Evolutionary conservation across 1,140 invertebrate genomes (phyloP).

Genomic region (Pseudomyrmex flavicornis): DNA sequence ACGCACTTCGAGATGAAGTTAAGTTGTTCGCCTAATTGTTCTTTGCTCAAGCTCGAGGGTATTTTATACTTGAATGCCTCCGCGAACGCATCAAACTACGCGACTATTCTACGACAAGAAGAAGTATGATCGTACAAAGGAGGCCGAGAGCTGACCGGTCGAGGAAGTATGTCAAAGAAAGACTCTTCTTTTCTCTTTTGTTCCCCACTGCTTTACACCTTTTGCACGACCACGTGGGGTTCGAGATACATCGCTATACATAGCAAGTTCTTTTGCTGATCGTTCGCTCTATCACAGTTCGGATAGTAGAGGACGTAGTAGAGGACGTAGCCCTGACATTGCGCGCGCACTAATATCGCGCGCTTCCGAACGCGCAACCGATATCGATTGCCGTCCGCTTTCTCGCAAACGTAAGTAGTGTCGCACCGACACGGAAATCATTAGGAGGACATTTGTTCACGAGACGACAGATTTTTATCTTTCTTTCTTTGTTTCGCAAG

Average conservation of each 20-base stretch:
- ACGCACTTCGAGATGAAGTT: too few species aligned
- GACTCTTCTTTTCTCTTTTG: constrained; percentile 38
- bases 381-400: constrained; percentile 77
- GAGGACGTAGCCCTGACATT: constrained; percentile 81
- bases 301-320: too few species aligned
- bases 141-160: not conserved
- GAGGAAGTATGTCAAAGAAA: constrained; percentile 62
- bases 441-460: too few species aligned
- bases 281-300: not conserved
- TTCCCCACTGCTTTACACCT: not conserved
- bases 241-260: not conserved
- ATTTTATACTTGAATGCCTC: not conserved
- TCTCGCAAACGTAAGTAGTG: not conserved
- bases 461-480: not conserved
- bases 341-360: constrained; percentile 71
- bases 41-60: not conserved
- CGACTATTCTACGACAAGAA: not conserved
- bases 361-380: constrained; percentile 15
- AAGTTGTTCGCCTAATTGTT: too few species aligned
- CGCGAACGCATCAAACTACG: not conserved
- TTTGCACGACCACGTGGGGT: not conserved
- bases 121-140: constrained; percentile 1
- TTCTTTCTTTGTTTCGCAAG: not conserved
- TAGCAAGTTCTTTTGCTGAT: not conserved
- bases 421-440: not conserved